Conservation (phyloP, 2,797 vertebrate species). For the Gastrophryne carolinensis region DNA sequence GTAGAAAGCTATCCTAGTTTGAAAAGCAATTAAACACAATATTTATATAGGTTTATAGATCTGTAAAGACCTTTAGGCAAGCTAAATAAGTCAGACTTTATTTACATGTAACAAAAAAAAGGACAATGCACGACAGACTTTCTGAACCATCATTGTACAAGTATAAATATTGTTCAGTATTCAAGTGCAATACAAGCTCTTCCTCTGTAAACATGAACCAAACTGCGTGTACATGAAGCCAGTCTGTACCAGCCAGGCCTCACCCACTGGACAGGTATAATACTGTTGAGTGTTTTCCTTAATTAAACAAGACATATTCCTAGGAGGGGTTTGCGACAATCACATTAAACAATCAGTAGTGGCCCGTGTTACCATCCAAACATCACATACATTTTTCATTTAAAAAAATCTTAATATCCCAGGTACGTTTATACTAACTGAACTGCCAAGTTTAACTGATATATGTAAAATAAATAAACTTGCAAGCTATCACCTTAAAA, state of each 20-base stretch:
- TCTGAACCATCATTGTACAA: constrained; percentile 68
- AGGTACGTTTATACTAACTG: background rate
- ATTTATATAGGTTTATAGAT: no score
- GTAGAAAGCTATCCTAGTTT: no score
- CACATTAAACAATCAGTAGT: constrained; percentile 48
- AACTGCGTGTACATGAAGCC: constrained; percentile 65
- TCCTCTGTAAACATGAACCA: constrained; percentile 77
- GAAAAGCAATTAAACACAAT: no score
- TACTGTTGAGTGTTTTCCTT: constrained; percentile 1
- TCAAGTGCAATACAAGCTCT: constrained; percentile 77
- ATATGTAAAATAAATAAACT: constrained; percentile 58
- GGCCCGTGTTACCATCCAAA: constrained; percentile 30
- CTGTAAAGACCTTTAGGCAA: no score
- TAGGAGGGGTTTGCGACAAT: constrained; percentile 56
- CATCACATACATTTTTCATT: constrained; percentile 1
- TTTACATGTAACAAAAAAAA: constrained; percentile 73
- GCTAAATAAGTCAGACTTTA: constrained; percentile 67
- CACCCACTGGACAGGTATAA: constrained; percentile 57
- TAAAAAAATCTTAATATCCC: constrained; percentile 17
- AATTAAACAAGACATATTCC: constrained; percentile 34
- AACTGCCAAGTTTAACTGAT: background rate
- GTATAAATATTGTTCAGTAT: constrained; percentile 76
- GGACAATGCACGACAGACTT: constrained; percentile 70
- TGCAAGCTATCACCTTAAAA: constrained; percentile 54
- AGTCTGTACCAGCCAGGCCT: constrained; percentile 61